These are phyloP conservation scores for Opisthocomus hoazin DNA, from an alignment of 2,113 vertebrate genomes.

Conservation along the genomic window DNA sequence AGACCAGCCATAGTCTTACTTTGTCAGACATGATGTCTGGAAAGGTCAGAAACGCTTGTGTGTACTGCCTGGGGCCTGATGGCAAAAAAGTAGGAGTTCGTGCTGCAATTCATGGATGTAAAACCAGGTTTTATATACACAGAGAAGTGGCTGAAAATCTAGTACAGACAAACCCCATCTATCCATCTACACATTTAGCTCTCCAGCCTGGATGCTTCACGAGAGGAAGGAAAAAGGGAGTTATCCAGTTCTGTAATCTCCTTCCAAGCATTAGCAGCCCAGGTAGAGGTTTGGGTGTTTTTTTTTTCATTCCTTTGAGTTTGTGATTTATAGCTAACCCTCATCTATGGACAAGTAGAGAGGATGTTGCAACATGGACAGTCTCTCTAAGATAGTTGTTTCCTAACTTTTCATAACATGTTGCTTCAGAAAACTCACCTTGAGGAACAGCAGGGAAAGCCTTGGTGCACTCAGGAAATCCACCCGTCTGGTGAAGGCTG, in stretches of 20 bases:
- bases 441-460: background rate
- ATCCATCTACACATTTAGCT: background rate
- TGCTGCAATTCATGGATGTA: background rate
- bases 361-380: background rate
- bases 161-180: background rate
- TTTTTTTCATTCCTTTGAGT: background rate
- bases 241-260: background rate
- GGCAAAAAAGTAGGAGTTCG: background rate
- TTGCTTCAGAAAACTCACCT: background rate
- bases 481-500: background rate
- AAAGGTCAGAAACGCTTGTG: background rate
- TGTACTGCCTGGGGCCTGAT: background rate
- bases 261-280: background rate
- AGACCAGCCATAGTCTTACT: fast-evolving
- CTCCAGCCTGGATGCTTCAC: background rate
- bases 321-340: background rate
- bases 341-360: background rate
- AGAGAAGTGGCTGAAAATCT: background rate
- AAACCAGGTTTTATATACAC: background rate
- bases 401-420: background rate
- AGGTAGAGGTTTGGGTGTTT: background rate
- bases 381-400: background rate
- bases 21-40: fast-evolving
- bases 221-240: background rate
- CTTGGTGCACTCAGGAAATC: background rate